Base-by-base conservation (phyloP, 2,888 invertebrate genomes). In the Dynastes maya region DNA sequence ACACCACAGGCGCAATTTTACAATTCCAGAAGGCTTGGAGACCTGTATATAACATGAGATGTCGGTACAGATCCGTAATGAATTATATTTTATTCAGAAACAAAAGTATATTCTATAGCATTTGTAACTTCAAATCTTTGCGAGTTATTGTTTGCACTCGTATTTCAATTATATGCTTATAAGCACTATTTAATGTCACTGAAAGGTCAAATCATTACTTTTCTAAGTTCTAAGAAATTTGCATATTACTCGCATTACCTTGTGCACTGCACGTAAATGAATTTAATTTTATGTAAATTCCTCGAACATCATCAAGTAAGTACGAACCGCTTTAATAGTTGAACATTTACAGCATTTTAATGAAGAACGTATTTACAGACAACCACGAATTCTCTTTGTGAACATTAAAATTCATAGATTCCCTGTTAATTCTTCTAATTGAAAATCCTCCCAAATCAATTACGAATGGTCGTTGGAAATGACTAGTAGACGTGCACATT, bases 351-450 rank as follows among this genome's bases (percentile, higher is more conserved):
- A 37, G 70, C 53, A 55, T 37, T 32, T 37, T 55, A 55, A 71
- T 71, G 55, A 71, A 71, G 53, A n/a, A 32, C 70, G 32, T 55
- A 55, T 53, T 71, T 71, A 71, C 22, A 53, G 32, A 53, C 37
- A 11, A 16, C 8, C 37, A 29, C 29, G 77, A 77, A 58, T 68
- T 45, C 61, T 58, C 77, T 45, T 55, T 58, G 76, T 22, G 45
- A 22, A 58, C 77, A 77, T 77, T 77, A 70, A 77, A 77, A 70
- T 77, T 77, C 77, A 77, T 77, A 70, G 77, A 77, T 77, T 77
- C 77, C 45, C 9, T 55, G 32, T 61, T 40, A 58, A 70, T 68
- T 67, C 70, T 40, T 58, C 70, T 77, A 70, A 77, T 68, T 70
- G 77, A 77, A 77, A 77, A 77, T 40, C 16, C 70, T 40, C 64